These are phyloP conservation scores for Hyaena hyaena DNA, from an alignment of 2,113 vertebrate species.

Conservation along the genomic window DNA sequence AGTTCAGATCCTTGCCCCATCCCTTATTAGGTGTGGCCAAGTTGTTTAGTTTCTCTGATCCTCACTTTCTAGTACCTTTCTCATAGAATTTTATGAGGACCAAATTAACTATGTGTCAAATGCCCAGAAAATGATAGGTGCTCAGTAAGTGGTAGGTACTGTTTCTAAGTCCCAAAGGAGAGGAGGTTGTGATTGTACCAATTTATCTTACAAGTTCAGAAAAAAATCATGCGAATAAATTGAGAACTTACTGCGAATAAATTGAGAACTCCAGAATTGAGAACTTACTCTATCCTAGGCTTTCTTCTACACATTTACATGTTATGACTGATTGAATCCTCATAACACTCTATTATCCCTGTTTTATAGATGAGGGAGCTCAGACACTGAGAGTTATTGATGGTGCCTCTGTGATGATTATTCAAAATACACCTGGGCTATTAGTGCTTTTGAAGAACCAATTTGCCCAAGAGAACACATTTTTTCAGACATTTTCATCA, in stretches of 20 bases:
- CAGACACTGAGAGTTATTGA: not conserved
- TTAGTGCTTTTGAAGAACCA: not conserved
- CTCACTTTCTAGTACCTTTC: not conserved
- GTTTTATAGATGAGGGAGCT: not conserved
- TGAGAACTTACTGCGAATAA: not conserved
- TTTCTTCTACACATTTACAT: not conserved
- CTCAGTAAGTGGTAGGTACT: not conserved
- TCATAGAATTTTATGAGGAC: not conserved
- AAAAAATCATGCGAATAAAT: not conserved
- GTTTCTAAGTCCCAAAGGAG: not conserved
- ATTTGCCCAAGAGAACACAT: conserved; percentile 11
- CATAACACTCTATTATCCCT: not conserved
- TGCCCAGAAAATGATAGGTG: not conserved
- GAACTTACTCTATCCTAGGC: not conserved
- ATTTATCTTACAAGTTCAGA: conserved; percentile 1
- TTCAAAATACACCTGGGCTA: not conserved
- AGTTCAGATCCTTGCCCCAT: not conserved
- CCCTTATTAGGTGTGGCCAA: not conserved
- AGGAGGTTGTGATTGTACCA: not conserved
- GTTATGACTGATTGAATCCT: not conserved
- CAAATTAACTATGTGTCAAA: not conserved
- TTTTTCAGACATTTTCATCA: not conserved
- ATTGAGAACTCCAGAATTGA: not conserved
- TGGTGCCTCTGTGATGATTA: not conserved
- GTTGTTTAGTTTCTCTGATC: not conserved